Evolutionary conservation across 2,888 invertebrate species (phyloP), one percentile per base, ranked within the genome.

Genomic region (Melanostoma mellinum): DNA sequence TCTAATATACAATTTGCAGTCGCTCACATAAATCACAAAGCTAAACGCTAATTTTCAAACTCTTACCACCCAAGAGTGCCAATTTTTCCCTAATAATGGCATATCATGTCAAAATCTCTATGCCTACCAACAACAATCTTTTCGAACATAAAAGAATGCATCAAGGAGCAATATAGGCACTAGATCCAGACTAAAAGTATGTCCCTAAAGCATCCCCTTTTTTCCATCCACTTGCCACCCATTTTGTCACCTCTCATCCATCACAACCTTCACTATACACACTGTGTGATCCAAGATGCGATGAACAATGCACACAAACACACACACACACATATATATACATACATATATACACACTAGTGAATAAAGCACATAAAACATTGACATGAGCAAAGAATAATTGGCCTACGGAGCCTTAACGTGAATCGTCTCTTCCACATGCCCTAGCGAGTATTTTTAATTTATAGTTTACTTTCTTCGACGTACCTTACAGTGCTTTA

Each of bases 11-110:
- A 4, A 44, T 38, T 6, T n/a, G 10, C 33, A 9, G 20, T 52
- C 40, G 36, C 33, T 33, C 40, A 20, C 30, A 67, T 20, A 20
- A 20, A 20, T 20, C 20, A 20, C 48, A n/a, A 55, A 61, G 20
- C 60, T 74, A 53, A 63, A 68, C 74, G 74, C 79, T 74, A 79
- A 79, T 79, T 79, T 74, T 68, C 61, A 60, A 78, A 78, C 53
- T 48, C 61, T 6, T 30, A 35, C 46, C 60, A 61, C 56, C 50
- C 68, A 68, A 74, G 74, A 55, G 38, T 63, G 68, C 55, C 74
- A 79, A 73, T 74, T 42, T 73, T n/a, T 44, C 48, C 35, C 44
- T 48, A 72, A 65, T 58, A 67, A 69, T 48, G 38, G 33, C 40
- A 55, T 48, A 36, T 5, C 6, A 56, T 58, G 52, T 60, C 44